A percentile compares a stretch with the other conserved stretches of the same genome.
These are phyloP conservation scores for Mizuhopecten yessoensis DNA, from an alignment of 1,140 invertebrate species.

Conservation along the genomic window DNA sequence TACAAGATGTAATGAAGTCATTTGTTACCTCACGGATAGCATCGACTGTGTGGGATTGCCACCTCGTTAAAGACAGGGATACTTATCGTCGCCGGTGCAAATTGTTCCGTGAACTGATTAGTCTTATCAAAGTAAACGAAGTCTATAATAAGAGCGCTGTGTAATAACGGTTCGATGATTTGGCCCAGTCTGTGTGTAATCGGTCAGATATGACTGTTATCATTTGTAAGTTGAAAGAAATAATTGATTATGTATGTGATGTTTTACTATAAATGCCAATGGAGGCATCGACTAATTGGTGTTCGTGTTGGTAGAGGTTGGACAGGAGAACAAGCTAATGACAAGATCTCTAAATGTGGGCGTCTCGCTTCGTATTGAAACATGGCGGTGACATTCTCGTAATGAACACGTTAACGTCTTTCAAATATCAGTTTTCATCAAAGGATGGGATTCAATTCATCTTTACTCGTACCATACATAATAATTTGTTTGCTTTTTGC, in stretches of 20 bases:
- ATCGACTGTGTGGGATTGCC: not conserved
- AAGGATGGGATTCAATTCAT: not conserved
- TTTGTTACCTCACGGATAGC: not conserved
- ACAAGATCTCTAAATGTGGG: not conserved
- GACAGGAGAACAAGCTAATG: not conserved
- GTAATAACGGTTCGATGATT: not conserved
- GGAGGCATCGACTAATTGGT: not conserved
- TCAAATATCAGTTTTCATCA: not conserved
- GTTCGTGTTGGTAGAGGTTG: not conserved
- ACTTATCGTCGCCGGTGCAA: not conserved
- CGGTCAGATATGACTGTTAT: not conserved
- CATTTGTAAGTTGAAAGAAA: slow-evolving; percentile 13
- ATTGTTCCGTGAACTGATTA: slow-evolving; percentile 4
- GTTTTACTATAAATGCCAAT: not conserved
- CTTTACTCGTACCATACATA: too few species aligned
- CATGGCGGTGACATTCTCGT: not conserved
- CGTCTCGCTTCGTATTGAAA: not conserved
- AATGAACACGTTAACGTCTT: not conserved
- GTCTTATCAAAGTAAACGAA: not conserved
- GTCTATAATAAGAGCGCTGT: not conserved
- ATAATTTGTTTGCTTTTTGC: too few species aligned
- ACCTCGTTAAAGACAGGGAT: not conserved
- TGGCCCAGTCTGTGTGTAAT: not conserved
- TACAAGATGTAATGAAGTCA: not conserved
- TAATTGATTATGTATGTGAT: not conserved